Conservation (phyloP, 2,888 invertebrate species). For the Cephonodes hylas region DNA sequence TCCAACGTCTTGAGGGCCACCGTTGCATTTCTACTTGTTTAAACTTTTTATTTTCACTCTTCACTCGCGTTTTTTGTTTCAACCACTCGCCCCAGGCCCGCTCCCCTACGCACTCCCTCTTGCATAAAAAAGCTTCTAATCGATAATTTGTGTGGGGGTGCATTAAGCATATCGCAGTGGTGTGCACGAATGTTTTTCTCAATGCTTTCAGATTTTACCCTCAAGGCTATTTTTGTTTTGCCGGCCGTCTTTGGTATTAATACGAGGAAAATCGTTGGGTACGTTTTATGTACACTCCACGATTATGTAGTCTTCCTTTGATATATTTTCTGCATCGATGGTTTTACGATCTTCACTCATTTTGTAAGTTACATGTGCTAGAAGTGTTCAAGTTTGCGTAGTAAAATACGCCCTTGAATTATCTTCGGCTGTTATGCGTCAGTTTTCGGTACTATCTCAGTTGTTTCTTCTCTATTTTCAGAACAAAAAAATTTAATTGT, state of each 20-base stretch:
- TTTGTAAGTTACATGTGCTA: conserved; percentile 7
- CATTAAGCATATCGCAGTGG: conserved; percentile 80
- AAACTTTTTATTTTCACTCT: conserved; percentile 81
- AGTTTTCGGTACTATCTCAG: neutral
- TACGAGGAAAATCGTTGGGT: conserved; percentile 42
- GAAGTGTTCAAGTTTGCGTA: neutral
- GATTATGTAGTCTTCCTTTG: conserved; percentile 12
- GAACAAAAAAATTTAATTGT: neutral
- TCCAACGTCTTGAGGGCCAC: conserved; percentile 73
- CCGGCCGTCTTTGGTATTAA: conserved; percentile 66
- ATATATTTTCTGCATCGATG: conserved; percentile 10
- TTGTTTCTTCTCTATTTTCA: neutral
- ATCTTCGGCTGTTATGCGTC: neutral
- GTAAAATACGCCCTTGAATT: neutral
- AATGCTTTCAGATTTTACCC: conserved; percentile 75
- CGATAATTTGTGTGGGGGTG: conserved; percentile 82
- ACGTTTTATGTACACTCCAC: conserved; percentile 7
- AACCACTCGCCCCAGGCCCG: conserved; percentile 73
- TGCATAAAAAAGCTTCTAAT: conserved; percentile 82
- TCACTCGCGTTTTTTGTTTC: conserved; percentile 80
- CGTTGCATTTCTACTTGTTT: conserved; percentile 77
- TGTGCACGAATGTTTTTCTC: conserved; percentile 74
- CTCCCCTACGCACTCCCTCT: conserved; percentile 78
- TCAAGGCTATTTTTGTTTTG: conserved; percentile 72
- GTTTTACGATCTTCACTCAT: conserved; percentile 5